phyloP scores from a whole-genome alignment of 2,113 vertebrate genomes.

The pig (Sus scrofa) region T2T-Sscrofa CM000830.6:80979501-80980000 shows the following conservation, averaged over 20 bases:
- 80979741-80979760: slow-evolving; percentile 87
- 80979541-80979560: background rate
- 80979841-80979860: slow-evolving; percentile 92
- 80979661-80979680: slow-evolving; percentile 93
- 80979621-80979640: slow-evolving; percentile 90
- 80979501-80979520: background rate
- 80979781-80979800: slow-evolving; percentile 76
- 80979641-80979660: slow-evolving; percentile 91
- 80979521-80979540: background rate
- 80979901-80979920: slow-evolving; percentile 90
- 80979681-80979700: slow-evolving; percentile 90
- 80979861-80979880: slow-evolving; percentile 89
- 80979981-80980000: slow-evolving; percentile 88
- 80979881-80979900: slow-evolving; percentile 87
- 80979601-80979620: background rate
- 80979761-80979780: slow-evolving; percentile 84
- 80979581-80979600: background rate
- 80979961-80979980: slow-evolving; percentile 86
- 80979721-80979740: slow-evolving; percentile 87
- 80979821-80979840: slow-evolving; percentile 87
- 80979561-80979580: background rate
- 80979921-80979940: slow-evolving; percentile 91
- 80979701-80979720: slow-evolving; percentile 88
- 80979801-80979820: slow-evolving; percentile 84
- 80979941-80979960: slow-evolving; percentile 90